A percentile compares a stretch with the other conserved stretches of the same genome.
Conservation (phyloP, 2,888 invertebrate genomes). For the Chaetogeoica ovagalla region DNA sequence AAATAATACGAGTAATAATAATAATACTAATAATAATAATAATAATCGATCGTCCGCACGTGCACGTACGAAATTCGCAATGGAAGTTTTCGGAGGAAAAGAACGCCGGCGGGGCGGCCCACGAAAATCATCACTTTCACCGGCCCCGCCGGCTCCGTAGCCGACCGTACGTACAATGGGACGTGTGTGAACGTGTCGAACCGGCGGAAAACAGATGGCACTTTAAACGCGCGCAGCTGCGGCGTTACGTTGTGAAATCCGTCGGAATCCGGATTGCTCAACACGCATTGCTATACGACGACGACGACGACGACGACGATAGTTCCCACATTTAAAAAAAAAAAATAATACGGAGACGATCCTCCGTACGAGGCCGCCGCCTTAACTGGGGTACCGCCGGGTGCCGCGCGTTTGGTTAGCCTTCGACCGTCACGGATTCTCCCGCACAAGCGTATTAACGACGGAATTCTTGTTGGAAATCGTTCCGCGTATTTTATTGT, state of each 20-base stretch:
- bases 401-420: background rate
- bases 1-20: too few species aligned
- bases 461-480: background rate
- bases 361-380: background rate
- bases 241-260: conserved; percentile 5
- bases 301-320: too few species aligned
- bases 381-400: background rate
- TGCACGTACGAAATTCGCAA: background rate
- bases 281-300: too few species aligned
- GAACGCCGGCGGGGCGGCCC: background rate
- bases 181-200: conserved; percentile 4
- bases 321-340: conserved; percentile 35
- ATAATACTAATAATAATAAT: too few species aligned
- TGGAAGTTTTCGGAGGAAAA: background rate
- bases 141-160: background rate
- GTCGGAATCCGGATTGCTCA: conserved; percentile 9
- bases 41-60: background rate
- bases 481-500: too few species aligned
- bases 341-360: conserved; percentile 32
- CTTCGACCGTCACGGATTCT: too few species aligned
- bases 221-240: conserved; percentile 2
- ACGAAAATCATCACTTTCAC: conserved; percentile 34
- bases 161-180: background rate
- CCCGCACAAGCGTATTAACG: background rate
- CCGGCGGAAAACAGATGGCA: conserved; percentile 26